Conservation (phyloP, 1,140 invertebrate genomes). For the Zelostemma sp. region DNA sequence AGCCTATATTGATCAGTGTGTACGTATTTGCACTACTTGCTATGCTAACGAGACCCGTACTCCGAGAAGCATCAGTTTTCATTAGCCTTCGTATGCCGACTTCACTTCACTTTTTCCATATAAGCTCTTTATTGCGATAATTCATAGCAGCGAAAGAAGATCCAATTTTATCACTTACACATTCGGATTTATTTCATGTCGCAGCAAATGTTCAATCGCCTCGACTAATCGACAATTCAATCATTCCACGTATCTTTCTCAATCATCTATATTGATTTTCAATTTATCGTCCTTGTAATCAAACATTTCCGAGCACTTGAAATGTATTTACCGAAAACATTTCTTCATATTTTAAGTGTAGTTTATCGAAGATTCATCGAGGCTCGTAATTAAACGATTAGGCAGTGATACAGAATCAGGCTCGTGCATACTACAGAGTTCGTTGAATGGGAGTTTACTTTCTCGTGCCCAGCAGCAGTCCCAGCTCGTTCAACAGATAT, state of each 20-base stretch:
- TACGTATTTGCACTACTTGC: conserved; percentile 45
- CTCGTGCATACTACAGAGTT: conserved; percentile 18
- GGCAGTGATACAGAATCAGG: conserved; percentile 22
- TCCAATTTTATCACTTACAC: no score
- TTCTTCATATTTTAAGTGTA: no score
- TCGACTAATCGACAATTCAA: no score
- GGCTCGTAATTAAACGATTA: conserved; percentile 47
- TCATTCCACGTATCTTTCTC: background rate
- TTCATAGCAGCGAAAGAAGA: conserved; percentile 16
- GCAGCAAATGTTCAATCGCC: no score
- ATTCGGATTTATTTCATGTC: no score
- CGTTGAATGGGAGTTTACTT: conserved; percentile 41
- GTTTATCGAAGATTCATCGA: conserved; percentile 11
- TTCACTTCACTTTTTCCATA: conserved; percentile 27
- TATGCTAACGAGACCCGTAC: conserved; percentile 46
- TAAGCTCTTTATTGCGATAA: conserved; percentile 36
- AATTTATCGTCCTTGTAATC: no score
- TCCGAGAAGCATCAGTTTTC: conserved; percentile 50
- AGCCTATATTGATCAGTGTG: conserved; percentile 43
- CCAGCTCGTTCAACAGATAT: conserved; percentile 53
- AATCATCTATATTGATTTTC: background rate
- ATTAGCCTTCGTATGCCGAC: conserved; percentile 42
- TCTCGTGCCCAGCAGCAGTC: conserved; percentile 25
- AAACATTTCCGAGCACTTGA: no score
- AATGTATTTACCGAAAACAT: background rate